These are phyloP conservation scores for Acanthurus tractus DNA, from an alignment of 2,797 vertebrate species.

Conservation along the genomic window DNA sequence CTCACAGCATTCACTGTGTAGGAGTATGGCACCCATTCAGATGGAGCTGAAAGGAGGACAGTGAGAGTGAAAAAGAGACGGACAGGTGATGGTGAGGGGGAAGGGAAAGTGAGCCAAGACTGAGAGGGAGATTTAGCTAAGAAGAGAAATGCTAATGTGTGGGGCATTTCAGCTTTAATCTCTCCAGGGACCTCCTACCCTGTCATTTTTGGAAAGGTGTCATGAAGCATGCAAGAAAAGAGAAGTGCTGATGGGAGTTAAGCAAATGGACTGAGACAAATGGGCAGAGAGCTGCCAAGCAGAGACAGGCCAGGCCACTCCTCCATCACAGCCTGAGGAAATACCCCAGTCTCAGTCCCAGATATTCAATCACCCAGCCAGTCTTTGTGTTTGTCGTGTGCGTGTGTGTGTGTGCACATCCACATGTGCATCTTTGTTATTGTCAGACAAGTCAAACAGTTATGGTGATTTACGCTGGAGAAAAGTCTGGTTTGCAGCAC, in stretches of 20 bases:
- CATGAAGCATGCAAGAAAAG: slow-evolving; percentile 13
- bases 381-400: slow-evolving; percentile 32
- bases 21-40: slow-evolving; percentile 68
- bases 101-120: slow-evolving; percentile 30
- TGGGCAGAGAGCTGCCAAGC: slow-evolving; percentile 46
- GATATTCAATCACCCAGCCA: slow-evolving; percentile 41
- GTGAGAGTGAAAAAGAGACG: slow-evolving; percentile 42
- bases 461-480: slow-evolving; percentile 43
- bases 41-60: slow-evolving; percentile 50
- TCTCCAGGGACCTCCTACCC: slow-evolving; percentile 16
- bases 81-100: slow-evolving; percentile 33
- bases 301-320: slow-evolving; percentile 41
- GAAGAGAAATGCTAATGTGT: slow-evolving; percentile 39
- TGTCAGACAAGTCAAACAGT: slow-evolving; percentile 51
- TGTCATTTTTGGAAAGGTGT: slow-evolving; percentile 47
- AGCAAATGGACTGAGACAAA: slow-evolving; percentile 48
- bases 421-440: slow-evolving; percentile 40
- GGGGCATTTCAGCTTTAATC: slow-evolving; percentile 20
- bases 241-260: slow-evolving; percentile 30
- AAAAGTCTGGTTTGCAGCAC: slow-evolving; percentile 43
- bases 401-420: slow-evolving; percentile 20
- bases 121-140: slow-evolving; percentile 36
- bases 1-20: slow-evolving; percentile 74
- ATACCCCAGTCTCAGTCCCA: slow-evolving; percentile 55
- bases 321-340: slow-evolving; percentile 61